These are phyloP conservation scores for Melanerpes aurifrons DNA, from an alignment of 2,113 vertebrate genomes.

Conservation along the genomic window DNA sequence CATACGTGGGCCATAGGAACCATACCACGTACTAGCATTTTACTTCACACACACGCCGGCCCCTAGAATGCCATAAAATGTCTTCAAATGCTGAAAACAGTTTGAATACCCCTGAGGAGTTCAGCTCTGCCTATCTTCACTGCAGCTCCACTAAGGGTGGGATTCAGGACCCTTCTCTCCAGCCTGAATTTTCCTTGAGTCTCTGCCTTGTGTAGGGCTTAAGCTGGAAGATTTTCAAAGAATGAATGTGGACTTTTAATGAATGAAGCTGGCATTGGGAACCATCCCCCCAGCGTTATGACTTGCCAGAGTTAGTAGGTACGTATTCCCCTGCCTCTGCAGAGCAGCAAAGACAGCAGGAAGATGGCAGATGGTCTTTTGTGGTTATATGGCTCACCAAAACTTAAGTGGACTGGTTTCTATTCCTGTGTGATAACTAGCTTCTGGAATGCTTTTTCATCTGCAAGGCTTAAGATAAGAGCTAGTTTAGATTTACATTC, in stretches of 20 bases:
- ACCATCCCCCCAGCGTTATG: neutral
- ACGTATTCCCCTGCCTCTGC: fast-evolving
- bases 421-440: neutral
- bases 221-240: neutral
- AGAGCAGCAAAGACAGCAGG: neutral
- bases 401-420: neutral
- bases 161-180: neutral
- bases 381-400: neutral
- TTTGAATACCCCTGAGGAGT: neutral
- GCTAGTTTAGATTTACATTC: neutral
- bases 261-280: neutral
- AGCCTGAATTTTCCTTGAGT: neutral
- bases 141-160: neutral
- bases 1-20: neutral
- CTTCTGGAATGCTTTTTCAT: conserved; percentile 19
- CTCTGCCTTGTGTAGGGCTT: neutral
- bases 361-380: neutral
- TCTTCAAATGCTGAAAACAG: neutral
- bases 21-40: neutral
- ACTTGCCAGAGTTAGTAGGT: neutral
- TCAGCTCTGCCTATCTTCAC: neutral
- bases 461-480: neutral
- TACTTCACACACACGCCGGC: neutral
- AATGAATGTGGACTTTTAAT: neutral
- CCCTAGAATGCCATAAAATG: neutral